phyloP scores from a whole-genome alignment of 2,113 vertebrate species.

The Rhinolophus sinicus region DNA sequence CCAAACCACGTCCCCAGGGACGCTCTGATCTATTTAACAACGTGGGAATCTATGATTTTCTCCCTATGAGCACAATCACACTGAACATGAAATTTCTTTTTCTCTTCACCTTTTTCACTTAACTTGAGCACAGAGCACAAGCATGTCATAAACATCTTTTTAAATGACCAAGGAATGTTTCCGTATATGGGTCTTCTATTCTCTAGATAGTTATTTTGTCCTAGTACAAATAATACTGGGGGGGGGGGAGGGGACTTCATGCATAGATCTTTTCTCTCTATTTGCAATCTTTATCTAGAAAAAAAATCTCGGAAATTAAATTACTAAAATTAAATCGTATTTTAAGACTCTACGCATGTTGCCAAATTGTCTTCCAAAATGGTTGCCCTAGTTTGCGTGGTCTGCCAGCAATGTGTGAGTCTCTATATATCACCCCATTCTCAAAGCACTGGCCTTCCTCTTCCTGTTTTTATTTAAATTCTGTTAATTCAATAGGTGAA shows the following conservation, averaged over 20 bases:
- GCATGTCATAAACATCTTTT: constrained; percentile 41
- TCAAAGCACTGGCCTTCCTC: not conserved
- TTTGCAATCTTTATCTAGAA: constrained; percentile 28
- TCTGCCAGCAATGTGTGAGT: not conserved
- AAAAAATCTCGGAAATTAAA: constrained; percentile 48
- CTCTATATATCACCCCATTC: not conserved
- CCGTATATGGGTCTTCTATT: not conserved
- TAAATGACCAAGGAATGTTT: constrained; percentile 3
- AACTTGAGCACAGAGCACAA: constrained; percentile 11
- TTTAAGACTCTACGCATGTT: constrained; percentile 38
- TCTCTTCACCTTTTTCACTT: not conserved
- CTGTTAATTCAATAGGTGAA: not conserved
- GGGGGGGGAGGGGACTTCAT: too few relatives aligned
- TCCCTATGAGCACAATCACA: not conserved
- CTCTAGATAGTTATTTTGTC: not conserved
- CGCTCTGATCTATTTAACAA: not conserved
- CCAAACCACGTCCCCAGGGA: not conserved
- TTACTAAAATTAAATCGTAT: constrained; percentile 69
- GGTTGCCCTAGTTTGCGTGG: not conserved
- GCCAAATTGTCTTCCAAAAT: constrained; percentile 59
- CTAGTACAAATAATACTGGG: constrained; percentile 60
- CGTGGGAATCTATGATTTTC: not conserved
- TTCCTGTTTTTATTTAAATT: constrained; percentile 15
- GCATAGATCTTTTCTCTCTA: constrained; percentile 54
- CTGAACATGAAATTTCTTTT: not conserved